Conservation (phyloP, 2,797 vertebrate genomes). For the Chelon auratus region DNA sequence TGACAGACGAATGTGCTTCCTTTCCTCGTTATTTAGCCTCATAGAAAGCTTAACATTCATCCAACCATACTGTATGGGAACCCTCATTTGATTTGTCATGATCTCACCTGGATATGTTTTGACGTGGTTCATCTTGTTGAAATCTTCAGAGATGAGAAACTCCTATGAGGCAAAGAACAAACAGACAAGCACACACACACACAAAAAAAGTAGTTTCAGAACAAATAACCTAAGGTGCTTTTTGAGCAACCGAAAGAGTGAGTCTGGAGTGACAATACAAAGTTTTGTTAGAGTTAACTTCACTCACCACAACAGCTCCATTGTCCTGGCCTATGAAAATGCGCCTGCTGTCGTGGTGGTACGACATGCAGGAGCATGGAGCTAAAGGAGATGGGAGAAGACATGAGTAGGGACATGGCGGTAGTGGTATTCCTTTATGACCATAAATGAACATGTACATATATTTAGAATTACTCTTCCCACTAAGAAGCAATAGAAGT, state of each 20-base stretch:
- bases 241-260: constrained; percentile 7
- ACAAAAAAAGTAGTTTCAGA: constrained; percentile 18
- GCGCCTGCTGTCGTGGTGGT: constrained; percentile 95
- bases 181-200: not conserved
- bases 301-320: constrained; percentile 93
- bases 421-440: not conserved
- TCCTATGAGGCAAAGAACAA: constrained; percentile 82
- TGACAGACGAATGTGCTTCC: not conserved
- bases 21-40: not conserved
- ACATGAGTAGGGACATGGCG: not conserved
- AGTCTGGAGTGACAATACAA: constrained; percentile 1
- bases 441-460: not conserved
- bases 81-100: not conserved
- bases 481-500: not conserved
- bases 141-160: constrained; percentile 98
- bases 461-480: not conserved
- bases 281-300: constrained; percentile 1
- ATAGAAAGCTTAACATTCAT: not conserved
- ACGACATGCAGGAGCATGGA: constrained; percentile 93
- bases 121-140: constrained; percentile 98
- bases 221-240: constrained; percentile 9
- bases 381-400: constrained; percentile 77
- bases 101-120: constrained; percentile 96
- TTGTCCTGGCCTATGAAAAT: constrained; percentile 98
- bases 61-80: not conserved